Conservation (phyloP, 2,797 vertebrate species). For the Cyclopterus lumpus region DNA sequence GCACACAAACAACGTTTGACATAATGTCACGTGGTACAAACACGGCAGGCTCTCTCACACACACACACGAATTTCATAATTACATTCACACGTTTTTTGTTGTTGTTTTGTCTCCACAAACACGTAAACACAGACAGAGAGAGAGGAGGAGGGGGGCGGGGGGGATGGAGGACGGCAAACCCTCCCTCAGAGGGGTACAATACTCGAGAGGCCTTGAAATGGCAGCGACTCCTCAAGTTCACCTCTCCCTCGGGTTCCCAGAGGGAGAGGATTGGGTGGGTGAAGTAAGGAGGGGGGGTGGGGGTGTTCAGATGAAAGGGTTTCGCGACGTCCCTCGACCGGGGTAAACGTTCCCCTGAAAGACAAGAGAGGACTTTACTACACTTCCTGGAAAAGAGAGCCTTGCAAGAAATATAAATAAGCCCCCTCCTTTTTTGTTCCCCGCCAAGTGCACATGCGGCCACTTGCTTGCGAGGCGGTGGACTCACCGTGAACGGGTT, state of each 20-base stretch:
- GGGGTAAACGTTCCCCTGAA: conserved; percentile 86
- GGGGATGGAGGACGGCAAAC: conserved; percentile 6
- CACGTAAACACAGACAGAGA: conserved; percentile 69
- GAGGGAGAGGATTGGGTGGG: conserved; percentile 39
- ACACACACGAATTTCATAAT: conserved; percentile 34
- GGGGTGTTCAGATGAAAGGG: conserved; percentile 84
- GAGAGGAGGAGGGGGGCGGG: neutral
- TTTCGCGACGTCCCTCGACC: conserved; percentile 84
- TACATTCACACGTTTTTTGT: conserved; percentile 55
- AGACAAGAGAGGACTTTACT: conserved; percentile 50
- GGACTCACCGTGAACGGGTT: conserved; percentile 86
- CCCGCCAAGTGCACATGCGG: neutral
- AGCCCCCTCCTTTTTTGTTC: neutral
- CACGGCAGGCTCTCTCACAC: conserved; percentile 47
- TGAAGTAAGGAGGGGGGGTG: neutral
- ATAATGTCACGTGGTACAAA: conserved; percentile 45
- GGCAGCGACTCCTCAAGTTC: conserved; percentile 77
- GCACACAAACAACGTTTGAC: conserved; percentile 72
- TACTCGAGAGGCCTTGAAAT: conserved; percentile 80
- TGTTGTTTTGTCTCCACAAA: conserved; percentile 48
- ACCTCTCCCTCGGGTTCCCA: conserved; percentile 60
- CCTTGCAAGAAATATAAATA: conserved; percentile 11
- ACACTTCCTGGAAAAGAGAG: conserved; percentile 17
- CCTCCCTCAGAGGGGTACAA: conserved; percentile 61
- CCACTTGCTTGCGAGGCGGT: conserved; percentile 1